Percentiles rank a stretch among this genome's conserved stretches.
phyloP scores from a whole-genome alignment of 2,888 invertebrate genomes.

The Tetropium fuscum region DNA sequence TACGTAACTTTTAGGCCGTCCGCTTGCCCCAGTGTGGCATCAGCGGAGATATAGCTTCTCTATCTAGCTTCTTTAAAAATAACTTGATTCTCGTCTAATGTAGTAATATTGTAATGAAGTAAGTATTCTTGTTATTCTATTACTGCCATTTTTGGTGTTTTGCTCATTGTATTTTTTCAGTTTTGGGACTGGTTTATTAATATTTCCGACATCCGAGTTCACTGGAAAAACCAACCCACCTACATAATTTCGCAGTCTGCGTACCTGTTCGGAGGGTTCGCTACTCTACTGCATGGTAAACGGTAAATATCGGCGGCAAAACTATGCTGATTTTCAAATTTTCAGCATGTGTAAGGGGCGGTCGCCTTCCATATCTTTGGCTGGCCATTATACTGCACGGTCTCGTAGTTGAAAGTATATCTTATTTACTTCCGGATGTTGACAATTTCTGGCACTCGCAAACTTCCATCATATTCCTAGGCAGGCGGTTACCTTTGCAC shows the following conservation, averaged over 20 bases:
- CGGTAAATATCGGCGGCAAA: background rate
- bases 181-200: constrained; percentile 74
- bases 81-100: no score
- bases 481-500: constrained; percentile 78
- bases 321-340: constrained; percentile 33
- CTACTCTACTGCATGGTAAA: constrained; percentile 78
- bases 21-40: no score
- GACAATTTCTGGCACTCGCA: constrained; percentile 90
- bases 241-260: constrained; percentile 74
- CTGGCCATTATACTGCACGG: constrained; percentile 80
- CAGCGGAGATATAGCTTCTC: no score
- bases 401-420: constrained; percentile 77
- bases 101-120: no score
- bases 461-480: constrained; percentile 78
- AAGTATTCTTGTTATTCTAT: no score
- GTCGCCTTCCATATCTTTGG: constrained; percentile 82
- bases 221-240: constrained; percentile 77
- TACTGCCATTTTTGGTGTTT: background rate
- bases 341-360: constrained; percentile 77
- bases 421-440: constrained; percentile 78
- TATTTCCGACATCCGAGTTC: constrained; percentile 68
- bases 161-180: constrained; percentile 60
- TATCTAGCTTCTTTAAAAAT: no score
- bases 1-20: no score
- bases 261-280: constrained; percentile 71